Evolutionary conservation across 2,113 vertebrate species (phyloP).

Genomic region (Ibidorhyncha struthersii): DNA sequence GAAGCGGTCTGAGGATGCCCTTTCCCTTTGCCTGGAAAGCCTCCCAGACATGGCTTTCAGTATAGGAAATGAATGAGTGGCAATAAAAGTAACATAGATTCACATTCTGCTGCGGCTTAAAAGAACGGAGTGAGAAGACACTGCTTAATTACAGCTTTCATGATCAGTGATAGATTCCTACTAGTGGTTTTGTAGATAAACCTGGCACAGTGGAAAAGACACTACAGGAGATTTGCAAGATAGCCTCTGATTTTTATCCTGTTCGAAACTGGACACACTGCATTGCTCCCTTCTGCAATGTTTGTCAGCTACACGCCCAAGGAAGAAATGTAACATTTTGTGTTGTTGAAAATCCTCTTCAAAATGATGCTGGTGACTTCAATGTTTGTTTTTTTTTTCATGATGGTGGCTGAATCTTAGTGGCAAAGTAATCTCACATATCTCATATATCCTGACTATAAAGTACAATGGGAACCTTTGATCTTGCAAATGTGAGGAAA

Average conservation of each 20-base stretch:
- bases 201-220: not conserved
- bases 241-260: not conserved
- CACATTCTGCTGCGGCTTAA: not conserved
- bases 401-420: not conserved
- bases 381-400: no score
- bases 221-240: not conserved
- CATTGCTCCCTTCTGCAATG: not conserved
- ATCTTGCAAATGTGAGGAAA: not conserved
- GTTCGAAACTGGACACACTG: not conserved
- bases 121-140: not conserved
- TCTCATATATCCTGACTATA: not conserved
- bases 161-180: not conserved
- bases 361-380: not conserved
- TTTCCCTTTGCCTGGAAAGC: not conserved
- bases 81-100: constrained; percentile 4
- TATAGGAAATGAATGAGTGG: not conserved
- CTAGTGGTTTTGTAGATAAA: not conserved
- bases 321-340: not conserved
- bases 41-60: not conserved
- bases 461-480: not conserved
- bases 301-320: not conserved
- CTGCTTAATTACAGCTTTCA: not conserved
- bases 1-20: not conserved
- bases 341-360: not conserved
- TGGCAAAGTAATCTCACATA: not conserved